Conservation (phyloP, 2,888 invertebrate species). For the Drosophila robusta region DNA sequence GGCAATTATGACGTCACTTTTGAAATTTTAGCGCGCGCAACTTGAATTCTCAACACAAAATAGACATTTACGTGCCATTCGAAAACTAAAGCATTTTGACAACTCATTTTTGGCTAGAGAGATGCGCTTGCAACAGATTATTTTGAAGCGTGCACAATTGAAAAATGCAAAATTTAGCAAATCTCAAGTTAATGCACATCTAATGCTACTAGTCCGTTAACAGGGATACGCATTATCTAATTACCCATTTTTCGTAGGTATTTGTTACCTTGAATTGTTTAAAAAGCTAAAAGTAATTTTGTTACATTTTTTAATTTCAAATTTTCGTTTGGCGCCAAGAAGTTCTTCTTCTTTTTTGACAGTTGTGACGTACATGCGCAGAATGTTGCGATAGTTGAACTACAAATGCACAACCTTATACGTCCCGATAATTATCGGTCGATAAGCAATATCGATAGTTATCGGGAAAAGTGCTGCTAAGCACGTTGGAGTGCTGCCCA, state of each 20-base stretch:
- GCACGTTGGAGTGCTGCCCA: background rate
- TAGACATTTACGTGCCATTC: background rate
- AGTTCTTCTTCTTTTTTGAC: background rate
- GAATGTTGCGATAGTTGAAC: background rate
- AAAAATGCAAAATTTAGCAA: too few relatives aligned
- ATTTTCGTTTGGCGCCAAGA: background rate
- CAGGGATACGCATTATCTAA: background rate
- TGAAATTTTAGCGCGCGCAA: too few relatives aligned
- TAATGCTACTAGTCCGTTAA: background rate
- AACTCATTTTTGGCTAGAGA: background rate
- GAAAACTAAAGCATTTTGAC: background rate
- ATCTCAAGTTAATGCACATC: too few relatives aligned
- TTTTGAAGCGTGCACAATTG: background rate
- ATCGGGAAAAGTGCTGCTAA: background rate
- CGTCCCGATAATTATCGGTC: background rate
- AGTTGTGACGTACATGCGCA: conserved; percentile 3
- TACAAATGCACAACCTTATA: background rate
- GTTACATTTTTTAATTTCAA: background rate
- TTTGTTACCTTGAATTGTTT: too few relatives aligned
- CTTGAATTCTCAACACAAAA: background rate
- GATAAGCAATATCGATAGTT: background rate
- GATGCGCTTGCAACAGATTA: too few relatives aligned
- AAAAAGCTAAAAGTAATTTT: background rate
- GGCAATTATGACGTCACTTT: background rate
- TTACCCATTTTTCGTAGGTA: background rate